Base-by-base conservation (phyloP, 2,797 vertebrate genomes). In the Acridotheres tristis region DNA sequence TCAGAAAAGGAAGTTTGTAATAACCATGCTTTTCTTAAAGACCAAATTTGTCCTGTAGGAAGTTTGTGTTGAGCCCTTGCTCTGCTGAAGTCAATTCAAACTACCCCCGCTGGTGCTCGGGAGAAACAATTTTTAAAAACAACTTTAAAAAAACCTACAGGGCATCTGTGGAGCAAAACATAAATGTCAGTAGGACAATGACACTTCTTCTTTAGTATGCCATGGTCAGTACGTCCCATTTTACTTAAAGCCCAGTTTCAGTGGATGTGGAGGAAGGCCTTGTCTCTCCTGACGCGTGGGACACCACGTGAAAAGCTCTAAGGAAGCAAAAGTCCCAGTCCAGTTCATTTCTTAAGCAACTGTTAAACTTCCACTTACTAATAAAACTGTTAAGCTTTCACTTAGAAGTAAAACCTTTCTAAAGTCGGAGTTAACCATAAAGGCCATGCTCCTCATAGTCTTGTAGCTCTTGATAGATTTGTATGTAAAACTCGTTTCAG, bases 401-500 rank as follows among this genome's bases (percentile, higher is more conserved):
- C 23, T 53, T 68, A 4, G 4, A 22, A n/a, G 27, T 38, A 29
- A 55, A 82, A 29, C 27, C 7, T 14, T 25, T 6, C 7, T 50
- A 5, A 29, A 55, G 27, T n/a, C 30, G 51, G 57, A 45, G 45
- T 68, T 72, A 10, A 15, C 36, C 40, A 0, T 4, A 4, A 48
- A 62, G 13, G 25, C 17, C 5, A 3, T 4, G 2, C 5, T 10
- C 2, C 11, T 61, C 7, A 2, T 4, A 4, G 18, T 42, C 25
- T 9, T 3, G 0, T 34, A 4, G 7, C 16, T 58, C 2, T 40
- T 26, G 7, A 4, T 2, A 34, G 58, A 12, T 16, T 8, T 20
- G 4, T 23, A 2, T 6, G 21, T 53, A 9, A 9, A 30, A 1
- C 9, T 58, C 2, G 0, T 13, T 32, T 58, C 7, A 2, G 18